A percentile compares a stretch with the other conserved stretches of the same genome.
phyloP scores from a whole-genome alignment of 1,140 invertebrate genomes.

The Pachypeltis micranthus region DNA sequence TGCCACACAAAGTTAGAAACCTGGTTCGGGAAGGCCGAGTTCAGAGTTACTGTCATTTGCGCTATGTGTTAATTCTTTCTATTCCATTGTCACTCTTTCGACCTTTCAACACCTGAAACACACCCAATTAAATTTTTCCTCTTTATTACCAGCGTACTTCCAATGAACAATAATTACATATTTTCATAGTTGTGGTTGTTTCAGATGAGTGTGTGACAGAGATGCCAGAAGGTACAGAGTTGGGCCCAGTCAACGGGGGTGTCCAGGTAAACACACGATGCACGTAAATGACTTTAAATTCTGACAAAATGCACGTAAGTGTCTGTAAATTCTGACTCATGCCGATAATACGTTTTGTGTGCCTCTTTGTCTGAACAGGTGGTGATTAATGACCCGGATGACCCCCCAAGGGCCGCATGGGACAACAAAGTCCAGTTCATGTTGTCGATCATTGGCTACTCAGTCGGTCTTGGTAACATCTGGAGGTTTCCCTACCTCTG shows the following conservation, averaged over 20 bases:
- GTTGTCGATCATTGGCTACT: constrained; percentile 76
- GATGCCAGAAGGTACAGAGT: constrained; percentile 7
- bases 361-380: constrained; percentile 30
- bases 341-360: constrained; percentile 62
- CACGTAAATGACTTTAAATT: too few relatives aligned
- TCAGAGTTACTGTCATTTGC: too few relatives aligned
- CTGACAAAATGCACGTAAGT: constrained; percentile 35
- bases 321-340: constrained; percentile 45
- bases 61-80: too few relatives aligned
- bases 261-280: neutral
- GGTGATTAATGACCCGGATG: constrained; percentile 43
- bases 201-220: neutral
- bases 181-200: too few relatives aligned
- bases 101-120: too few relatives aligned
- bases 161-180: too few relatives aligned
- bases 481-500: constrained; percentile 86
- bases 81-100: too few relatives aligned
- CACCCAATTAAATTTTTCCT: too few relatives aligned
- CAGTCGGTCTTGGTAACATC: constrained; percentile 62
- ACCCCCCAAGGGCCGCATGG: constrained; percentile 55
- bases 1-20: too few relatives aligned
- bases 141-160: too few relatives aligned
- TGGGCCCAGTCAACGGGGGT: neutral
- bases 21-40: too few relatives aligned
- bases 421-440: constrained; percentile 70